Percentiles rank a stretch among this genome's conserved stretches.
Conservation (phyloP, 2,113 vertebrate genomes). For the Prolemur simus region DNA sequence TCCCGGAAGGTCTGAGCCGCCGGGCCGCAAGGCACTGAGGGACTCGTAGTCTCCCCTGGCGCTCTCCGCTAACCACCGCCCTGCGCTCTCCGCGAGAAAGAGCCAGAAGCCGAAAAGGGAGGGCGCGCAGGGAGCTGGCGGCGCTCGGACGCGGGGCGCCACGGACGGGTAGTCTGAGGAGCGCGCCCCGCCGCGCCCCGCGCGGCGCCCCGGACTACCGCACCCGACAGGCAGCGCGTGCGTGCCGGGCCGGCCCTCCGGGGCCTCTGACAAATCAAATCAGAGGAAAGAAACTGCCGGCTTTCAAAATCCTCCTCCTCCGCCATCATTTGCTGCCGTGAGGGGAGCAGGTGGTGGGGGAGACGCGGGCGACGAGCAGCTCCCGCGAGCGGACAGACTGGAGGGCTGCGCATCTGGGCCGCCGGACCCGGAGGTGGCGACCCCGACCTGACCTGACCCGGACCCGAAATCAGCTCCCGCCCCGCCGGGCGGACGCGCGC, state of each 20-base stretch:
- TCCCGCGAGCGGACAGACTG: neutral
- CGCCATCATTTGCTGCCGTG: conserved; percentile 70
- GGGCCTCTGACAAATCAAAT: conserved; percentile 77
- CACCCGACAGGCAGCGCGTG: conserved; percentile 40
- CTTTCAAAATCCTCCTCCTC: conserved; percentile 87
- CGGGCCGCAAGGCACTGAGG: neutral
- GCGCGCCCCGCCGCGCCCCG: rapidly evolving
- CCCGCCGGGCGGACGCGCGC: neutral
- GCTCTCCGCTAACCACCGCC: neutral
- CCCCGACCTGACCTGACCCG: neutral
- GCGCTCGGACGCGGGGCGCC: rapidly evolving
- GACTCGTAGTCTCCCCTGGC: neutral
- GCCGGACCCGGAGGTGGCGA: neutral
- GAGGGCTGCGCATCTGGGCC: neutral
- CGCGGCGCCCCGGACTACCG: neutral
- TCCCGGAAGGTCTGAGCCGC: neutral
- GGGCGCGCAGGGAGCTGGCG: neutral
- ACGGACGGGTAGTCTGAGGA: neutral
- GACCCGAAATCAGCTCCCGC: neutral
- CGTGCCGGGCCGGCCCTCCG: neutral
- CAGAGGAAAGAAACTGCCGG: conserved; percentile 82
- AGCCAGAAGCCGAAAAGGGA: neutral
- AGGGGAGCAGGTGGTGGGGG: conserved; percentile 68
- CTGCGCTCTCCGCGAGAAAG: neutral
- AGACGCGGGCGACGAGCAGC: neutral